These are phyloP conservation scores for Chromis chromis DNA, from an alignment of 2,797 vertebrate species.

Conservation along the genomic window DNA sequence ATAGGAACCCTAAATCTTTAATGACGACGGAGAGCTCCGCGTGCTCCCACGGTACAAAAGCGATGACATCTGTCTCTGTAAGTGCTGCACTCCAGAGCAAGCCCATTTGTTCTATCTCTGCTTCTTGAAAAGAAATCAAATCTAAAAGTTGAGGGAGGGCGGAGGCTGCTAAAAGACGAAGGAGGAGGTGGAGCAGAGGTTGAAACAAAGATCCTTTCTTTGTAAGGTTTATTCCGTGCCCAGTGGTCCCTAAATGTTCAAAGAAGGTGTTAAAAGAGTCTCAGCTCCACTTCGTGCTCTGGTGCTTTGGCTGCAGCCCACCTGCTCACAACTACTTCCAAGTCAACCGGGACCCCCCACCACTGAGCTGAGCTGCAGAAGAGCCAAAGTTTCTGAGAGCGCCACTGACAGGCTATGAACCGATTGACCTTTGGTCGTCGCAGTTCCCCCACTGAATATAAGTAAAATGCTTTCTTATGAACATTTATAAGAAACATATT, in stretches of 20 bases:
- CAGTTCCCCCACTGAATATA: background rate
- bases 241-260: conserved; percentile 73
- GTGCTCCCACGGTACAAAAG: conserved; percentile 83
- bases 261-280: conserved; percentile 74
- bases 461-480: background rate
- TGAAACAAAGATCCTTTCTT: conserved; percentile 82
- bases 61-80: conserved; percentile 86
- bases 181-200: conserved; percentile 72
- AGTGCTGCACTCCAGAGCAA: conserved; percentile 82
- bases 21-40: conserved; percentile 83
- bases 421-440: conserved; percentile 6
- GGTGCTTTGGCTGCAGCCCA: conserved; percentile 59
- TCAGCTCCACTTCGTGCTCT: conserved; percentile 39
- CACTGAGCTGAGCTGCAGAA: conserved; percentile 35
- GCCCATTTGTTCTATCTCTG: conserved; percentile 81
- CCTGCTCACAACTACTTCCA: conserved; percentile 69
- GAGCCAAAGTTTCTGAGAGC: conserved; percentile 37
- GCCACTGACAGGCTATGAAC: conserved; percentile 11
- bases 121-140: conserved; percentile 84
- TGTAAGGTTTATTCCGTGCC: conserved; percentile 71
- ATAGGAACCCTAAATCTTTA: conserved; percentile 88
- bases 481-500: background rate
- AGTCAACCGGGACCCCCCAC: conserved; percentile 42
- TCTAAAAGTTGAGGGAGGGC: conserved; percentile 76
- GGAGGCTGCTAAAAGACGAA: conserved; percentile 68